These are phyloP conservation scores for Alligator sinensis DNA, from an alignment of 2,113 vertebrate species.

Conservation along the genomic window DNA sequence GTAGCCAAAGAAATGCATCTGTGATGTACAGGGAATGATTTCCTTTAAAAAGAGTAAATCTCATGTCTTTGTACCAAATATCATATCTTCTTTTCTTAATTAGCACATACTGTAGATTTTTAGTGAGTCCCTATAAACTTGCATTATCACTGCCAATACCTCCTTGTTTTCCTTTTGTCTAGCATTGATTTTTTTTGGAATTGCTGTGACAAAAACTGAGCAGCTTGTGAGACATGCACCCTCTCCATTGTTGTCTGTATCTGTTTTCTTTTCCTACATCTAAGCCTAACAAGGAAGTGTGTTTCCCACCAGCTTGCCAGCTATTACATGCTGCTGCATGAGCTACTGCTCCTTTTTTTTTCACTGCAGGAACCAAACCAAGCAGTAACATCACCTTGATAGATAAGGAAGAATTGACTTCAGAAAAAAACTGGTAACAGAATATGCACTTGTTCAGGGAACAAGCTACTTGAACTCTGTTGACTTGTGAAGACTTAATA, in stretches of 20 bases:
- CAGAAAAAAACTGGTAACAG: background rate
- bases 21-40: background rate
- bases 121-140: background rate
- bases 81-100: background rate
- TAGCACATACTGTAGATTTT: background rate
- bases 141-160: background rate
- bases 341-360: background rate
- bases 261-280: background rate
- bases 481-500: background rate
- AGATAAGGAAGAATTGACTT: constrained; percentile 1
- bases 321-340: background rate
- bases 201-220: background rate
- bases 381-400: background rate
- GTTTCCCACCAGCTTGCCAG: background rate
- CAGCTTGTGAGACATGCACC: background rate
- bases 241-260: background rate
- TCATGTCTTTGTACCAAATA: background rate
- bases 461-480: background rate
- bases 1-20: too few species aligned
- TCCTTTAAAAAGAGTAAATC: background rate
- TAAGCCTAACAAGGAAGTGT: background rate
- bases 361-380: constrained; percentile 11
- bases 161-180: background rate
- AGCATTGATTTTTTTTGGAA: background rate
- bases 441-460: background rate